Conservation (phyloP, 1,140 invertebrate species). For the Drosophila mauritiana region DNA sequence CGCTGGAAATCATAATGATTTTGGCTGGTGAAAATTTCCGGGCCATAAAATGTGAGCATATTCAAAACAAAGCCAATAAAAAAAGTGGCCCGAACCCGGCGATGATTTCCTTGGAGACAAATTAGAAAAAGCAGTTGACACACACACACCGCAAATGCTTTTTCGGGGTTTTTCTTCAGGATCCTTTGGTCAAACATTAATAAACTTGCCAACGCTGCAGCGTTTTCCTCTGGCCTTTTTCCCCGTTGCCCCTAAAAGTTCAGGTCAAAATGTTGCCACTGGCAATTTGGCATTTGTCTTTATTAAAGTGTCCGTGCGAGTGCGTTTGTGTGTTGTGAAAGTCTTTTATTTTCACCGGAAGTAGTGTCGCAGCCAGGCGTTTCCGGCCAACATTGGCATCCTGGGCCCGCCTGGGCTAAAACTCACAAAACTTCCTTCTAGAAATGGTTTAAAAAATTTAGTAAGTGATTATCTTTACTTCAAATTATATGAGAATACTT, state of each 20-base stretch:
- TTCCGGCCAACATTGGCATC: neutral
- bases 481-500: no score
- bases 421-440: neutral
- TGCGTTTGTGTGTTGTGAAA: constrained; percentile 14
- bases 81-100: constrained; percentile 37
- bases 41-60: constrained; percentile 52
- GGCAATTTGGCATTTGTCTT: constrained; percentile 72
- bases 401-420: neutral
- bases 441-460: no score
- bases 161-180: constrained; percentile 14
- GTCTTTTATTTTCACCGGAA: constrained; percentile 13
- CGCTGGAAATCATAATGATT: constrained; percentile 31
- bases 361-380: constrained; percentile 2
- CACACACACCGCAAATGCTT: constrained; percentile 44
- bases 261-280: constrained; percentile 50
- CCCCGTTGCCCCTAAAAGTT: constrained; percentile 8
- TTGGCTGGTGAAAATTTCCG: constrained; percentile 18
- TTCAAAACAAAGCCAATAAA: constrained; percentile 70
- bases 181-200: constrained; percentile 62
- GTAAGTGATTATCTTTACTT: no score
- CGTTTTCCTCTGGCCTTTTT: neutral
- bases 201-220: constrained; percentile 40
- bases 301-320: constrained; percentile 37
- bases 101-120: constrained; percentile 79
- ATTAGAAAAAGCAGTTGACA: constrained; percentile 69